phyloP scores from a whole-genome alignment of 1,140 invertebrate species.

The Brachionus manjavacas region DNA sequence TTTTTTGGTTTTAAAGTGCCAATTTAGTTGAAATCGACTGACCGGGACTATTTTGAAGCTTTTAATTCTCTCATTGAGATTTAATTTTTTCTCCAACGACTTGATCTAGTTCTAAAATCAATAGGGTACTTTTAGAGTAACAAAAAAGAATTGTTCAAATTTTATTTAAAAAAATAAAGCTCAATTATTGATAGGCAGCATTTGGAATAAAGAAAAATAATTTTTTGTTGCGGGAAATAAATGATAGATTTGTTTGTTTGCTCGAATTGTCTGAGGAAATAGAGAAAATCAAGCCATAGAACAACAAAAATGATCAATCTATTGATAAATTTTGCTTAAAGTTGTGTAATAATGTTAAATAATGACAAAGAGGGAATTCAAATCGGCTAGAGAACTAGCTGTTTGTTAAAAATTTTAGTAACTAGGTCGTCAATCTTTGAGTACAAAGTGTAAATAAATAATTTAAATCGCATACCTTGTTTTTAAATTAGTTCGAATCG shows the following conservation, averaged over 20 bases:
- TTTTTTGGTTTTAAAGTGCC: neutral
- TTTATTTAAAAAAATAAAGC: neutral
- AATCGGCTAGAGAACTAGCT: neutral
- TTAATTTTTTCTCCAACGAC: neutral
- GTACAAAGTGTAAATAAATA: neutral
- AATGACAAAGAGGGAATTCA: neutral
- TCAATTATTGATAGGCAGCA: neutral
- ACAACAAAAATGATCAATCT: neutral
- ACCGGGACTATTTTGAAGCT: neutral
- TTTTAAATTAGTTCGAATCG: neutral
- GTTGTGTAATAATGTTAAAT: neutral
- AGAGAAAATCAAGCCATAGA: neutral
- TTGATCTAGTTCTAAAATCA: neutral
- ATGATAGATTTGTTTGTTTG: neutral
- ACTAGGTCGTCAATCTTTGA: neutral
- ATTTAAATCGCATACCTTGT: neutral
- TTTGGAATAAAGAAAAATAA: neutral
- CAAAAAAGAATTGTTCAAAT: neutral
- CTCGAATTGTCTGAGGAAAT: neutral
- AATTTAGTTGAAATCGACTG: neutral
- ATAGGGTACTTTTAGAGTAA: neutral
- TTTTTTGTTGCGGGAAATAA: neutral
- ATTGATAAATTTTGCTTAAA: neutral
- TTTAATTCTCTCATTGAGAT: neutral
- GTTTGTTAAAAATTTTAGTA: neutral